Evolutionary conservation across 2,797 vertebrate species (phyloP), one percentile per base, ranked within the genome.

Genomic region (Bradypodion ventrale): DNA sequence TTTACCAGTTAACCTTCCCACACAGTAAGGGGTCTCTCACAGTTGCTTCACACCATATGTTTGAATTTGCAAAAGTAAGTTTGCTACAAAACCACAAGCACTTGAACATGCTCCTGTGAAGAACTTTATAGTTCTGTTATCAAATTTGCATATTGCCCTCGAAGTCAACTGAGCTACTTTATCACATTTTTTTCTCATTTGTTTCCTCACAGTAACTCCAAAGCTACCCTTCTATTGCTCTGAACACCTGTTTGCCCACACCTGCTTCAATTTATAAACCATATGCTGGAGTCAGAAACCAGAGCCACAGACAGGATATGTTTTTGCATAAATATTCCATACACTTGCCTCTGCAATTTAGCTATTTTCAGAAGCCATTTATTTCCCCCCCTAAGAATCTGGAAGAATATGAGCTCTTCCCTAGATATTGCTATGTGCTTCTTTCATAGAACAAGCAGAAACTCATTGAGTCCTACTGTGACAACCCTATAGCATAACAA

Each of bases 221-320:
- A 70, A 83, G 80, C 84, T 93, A 87, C 85, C 78, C 84, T 94
- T 90, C 79, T 83, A 88, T 89, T 89, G 88, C 91, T 93, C 66
- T 78, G 88, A 91, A 95, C 97, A 97, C 95, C 96, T 97, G 95
- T 95, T 97, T 91, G 89, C 56, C 78, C 89, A 93, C 94, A 96
- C 95, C 95, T 96, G 93, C 93, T 96, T 95, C 91, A 93, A 95
- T 96, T 97, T 96, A 92, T 90, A 93, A 95, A 93, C 95, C 96
- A 95, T 97, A 97, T 97, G 97, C 87, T 95, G 69, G 80, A 95
- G 93, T 94, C 90, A 92, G 92, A 94, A 93, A 87, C 83, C 91
- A 93, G 92, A 95, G 91, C 93, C 56, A 69, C 83, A 94, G 93
- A 89, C 85, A 87, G 40, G 69, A 90, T 87, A 79, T 60, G 85